Base-by-base conservation (phyloP, 2,888 invertebrate genomes). In the Trichacis sp. region DNA sequence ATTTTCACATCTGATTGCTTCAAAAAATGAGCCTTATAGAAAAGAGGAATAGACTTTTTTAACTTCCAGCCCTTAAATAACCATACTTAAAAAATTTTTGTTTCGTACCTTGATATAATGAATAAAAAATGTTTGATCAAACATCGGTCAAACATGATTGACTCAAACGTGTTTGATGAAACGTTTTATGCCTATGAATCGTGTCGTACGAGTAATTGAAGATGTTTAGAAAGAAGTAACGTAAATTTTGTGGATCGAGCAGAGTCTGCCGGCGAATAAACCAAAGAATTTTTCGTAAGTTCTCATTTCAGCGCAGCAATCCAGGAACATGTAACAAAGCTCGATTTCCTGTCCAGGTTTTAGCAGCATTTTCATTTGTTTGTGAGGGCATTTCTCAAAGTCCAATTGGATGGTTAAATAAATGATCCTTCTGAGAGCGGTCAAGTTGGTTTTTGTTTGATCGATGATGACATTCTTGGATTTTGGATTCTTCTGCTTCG, bases 271-370 rank as follows among this genome's bases (percentile, higher is more conserved):
- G 11, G 97, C 97, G 49, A 99, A 84, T 20, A 98, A 87, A 0
- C 98, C 99, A 78, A 94, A 99, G 82, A 99, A 99, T 83, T 98
- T 97, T 83, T 98, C 98, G 79, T 98, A 99, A 0, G 98, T 99
- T 65, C 99, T 88, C 85, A 97, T 96, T 84, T 99, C 98, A 2
- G 98, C 98, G 85, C 99, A 99, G 83, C 99, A 99, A 85, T 99
- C 99, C 53, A 96, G 87, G 71, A 99, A 96, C 99, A 99, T 99
- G 85, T 98, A 96, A 77, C 98, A 98, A 5, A 99, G 87, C 84
- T 99, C 99, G 24, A 94, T 92, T 86, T 98, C 97, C 84, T 98
- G 97, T 0, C 97, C 97, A 0, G 97, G 97, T 83, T 97, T 97
- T 15, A 98, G 82, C 70, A 97, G 93, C 94, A 99, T 94, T 85